Evolutionary conservation across 2,113 vertebrate genomes (phyloP).

Genomic region (Ibidorhyncha struthersii): DNA sequence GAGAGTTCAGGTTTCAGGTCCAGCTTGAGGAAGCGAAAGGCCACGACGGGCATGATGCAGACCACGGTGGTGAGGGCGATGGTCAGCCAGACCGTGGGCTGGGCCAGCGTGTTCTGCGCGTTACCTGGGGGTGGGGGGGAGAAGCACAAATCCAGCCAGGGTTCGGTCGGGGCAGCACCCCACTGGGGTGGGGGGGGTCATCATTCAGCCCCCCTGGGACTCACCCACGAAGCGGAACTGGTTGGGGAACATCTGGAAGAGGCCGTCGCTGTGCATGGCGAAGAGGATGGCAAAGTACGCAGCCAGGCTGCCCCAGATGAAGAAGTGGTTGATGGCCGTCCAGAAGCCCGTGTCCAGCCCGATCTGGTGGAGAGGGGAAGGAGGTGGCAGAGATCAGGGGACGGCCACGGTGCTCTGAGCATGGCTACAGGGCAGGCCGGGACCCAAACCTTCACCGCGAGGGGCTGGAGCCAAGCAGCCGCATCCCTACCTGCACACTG

Average conservation of each 20-base stretch:
- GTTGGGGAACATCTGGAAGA: slow-evolving; percentile 91
- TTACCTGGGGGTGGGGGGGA: slow-evolving; percentile 74
- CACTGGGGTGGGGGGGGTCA: too few relatives aligned
- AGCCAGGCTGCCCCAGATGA: slow-evolving; percentile 92
- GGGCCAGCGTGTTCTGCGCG: slow-evolving; percentile 87
- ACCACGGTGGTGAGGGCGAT: slow-evolving; percentile 88
- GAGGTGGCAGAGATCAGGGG: neutral
- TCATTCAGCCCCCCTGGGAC: neutral
- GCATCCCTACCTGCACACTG: slow-evolving; percentile 84
- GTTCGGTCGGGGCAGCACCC: fast-evolving
- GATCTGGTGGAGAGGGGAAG: slow-evolving; percentile 73
- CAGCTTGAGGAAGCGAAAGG: slow-evolving; percentile 93
- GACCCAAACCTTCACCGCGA: neutral
- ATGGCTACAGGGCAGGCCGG: fast-evolving
- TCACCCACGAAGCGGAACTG: slow-evolving; percentile 94
- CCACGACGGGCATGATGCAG: slow-evolving; percentile 91
- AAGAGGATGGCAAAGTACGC: slow-evolving; percentile 91
- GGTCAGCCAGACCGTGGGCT: slow-evolving; percentile 92
- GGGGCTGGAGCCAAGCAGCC: fast-evolving
- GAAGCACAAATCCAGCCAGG: fast-evolving
- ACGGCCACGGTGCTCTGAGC: fast-evolving
- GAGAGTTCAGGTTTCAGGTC: slow-evolving; percentile 91
- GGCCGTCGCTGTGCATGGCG: slow-evolving; percentile 88
- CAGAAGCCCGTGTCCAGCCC: slow-evolving; percentile 93
- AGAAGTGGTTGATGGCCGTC: slow-evolving; percentile 95